Evolutionary conservation across 2,888 invertebrate genomes (phyloP).

Genomic region (Drosophila putrida): DNA sequence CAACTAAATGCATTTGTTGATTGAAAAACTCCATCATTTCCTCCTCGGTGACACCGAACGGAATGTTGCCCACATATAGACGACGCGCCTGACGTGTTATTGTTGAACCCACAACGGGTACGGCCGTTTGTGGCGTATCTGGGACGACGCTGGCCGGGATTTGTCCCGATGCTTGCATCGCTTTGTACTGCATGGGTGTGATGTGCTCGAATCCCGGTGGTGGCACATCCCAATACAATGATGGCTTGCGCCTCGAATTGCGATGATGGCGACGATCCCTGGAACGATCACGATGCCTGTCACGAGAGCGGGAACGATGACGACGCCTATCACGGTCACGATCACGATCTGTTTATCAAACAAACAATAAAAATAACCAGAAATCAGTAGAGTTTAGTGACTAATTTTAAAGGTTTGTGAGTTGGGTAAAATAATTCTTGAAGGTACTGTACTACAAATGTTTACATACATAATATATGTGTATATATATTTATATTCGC

Average conservation of each 20-base stretch:
- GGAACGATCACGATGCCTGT: conserved; percentile 74
- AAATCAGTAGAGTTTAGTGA: too few relatives aligned
- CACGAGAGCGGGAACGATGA: conserved; percentile 73
- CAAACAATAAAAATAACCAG: neutral
- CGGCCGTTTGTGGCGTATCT: conserved; percentile 96
- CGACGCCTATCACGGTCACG: conserved; percentile 71
- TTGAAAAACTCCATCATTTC: conserved; percentile 99
- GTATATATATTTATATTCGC: conserved; percentile 8
- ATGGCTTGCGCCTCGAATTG: conserved; percentile 94
- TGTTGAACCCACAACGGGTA: conserved; percentile 99
- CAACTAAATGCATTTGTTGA: conserved; percentile 99
- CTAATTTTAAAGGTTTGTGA: conserved; percentile 1
- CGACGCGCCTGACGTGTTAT: conserved; percentile 97
- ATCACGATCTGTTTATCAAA: conserved; percentile 56
- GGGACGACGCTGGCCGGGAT: conserved; percentile 97
- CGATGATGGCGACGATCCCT: conserved; percentile 78
- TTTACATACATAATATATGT: conserved; percentile 5
- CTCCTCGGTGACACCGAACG: conserved; percentile 99
- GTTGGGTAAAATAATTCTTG: conserved; percentile 12
- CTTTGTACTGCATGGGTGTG: conserved; percentile 96
- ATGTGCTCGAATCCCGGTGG: conserved; percentile 99
- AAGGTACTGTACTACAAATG: conserved; percentile 32
- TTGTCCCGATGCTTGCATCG: conserved; percentile 96
- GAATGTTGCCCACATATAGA: conserved; percentile 99
- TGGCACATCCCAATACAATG: conserved; percentile 99